Conservation (phyloP, 2,797 vertebrate genomes). For the Poecilia gillii region DNA sequence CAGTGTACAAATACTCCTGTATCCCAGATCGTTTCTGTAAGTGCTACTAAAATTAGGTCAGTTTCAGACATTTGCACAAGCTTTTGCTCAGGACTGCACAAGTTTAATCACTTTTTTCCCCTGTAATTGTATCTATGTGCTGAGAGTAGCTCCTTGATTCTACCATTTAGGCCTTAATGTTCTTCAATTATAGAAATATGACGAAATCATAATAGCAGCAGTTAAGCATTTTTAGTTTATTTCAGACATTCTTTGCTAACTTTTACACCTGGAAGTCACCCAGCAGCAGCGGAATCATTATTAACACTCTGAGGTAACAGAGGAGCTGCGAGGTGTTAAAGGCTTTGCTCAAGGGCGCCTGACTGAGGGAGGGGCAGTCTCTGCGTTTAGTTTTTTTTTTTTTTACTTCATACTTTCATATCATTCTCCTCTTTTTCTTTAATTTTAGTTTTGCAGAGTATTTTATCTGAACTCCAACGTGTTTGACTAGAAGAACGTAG, state of each 20-base stretch:
- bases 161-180: constrained; percentile 4
- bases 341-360: constrained; percentile 16
- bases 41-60: not conserved
- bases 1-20: not conserved
- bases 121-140: not conserved
- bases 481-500: not conserved
- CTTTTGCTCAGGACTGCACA: not conserved
- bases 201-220: constrained; percentile 19
- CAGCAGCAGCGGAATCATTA: not conserved
- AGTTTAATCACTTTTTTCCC: not conserved
- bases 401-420: not conserved
- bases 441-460: not conserved
- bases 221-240: constrained; percentile 7
- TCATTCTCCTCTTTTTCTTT: not conserved
- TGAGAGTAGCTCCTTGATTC: not conserved
- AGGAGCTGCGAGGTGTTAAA: constrained; percentile 10
- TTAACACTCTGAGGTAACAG: not conserved
- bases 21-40: not conserved
- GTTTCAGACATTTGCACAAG: not conserved
- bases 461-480: not conserved
- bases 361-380: not conserved
- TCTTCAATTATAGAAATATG: constrained; percentile 6
- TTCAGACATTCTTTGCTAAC: not conserved
- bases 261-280: constrained; percentile 10
- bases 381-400: not conserved